These are phyloP conservation scores for Pecten maximus DNA, from an alignment of 2,888 invertebrate species.

Conservation along the genomic window DNA sequence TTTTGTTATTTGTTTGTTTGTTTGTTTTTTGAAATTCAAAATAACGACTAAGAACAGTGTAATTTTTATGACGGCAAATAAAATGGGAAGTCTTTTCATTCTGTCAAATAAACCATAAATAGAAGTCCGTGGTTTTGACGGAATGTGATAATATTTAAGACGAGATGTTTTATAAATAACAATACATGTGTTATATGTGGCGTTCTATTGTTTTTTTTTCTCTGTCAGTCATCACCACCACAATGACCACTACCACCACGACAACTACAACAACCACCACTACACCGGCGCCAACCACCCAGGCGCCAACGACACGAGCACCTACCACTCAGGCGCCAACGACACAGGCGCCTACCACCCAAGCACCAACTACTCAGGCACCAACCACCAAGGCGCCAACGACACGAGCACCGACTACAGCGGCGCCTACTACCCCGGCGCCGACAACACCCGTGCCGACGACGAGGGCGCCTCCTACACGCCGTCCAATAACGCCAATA, in stretches of 20 bases:
- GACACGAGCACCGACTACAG: not conserved
- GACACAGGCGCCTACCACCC: slow-evolving; percentile 36
- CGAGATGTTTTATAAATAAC: too few relatives aligned
- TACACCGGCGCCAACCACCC: slow-evolving; percentile 16
- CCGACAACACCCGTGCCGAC: slow-evolving; percentile 3
- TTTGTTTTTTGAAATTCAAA: too few relatives aligned
- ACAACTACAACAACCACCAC: slow-evolving; percentile 34
- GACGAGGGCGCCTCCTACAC: slow-evolving; percentile 23
- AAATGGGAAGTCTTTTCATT: too few relatives aligned
- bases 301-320: slow-evolving; percentile 17
- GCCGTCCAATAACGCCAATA: slow-evolving; percentile 1
- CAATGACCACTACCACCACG: slow-evolving; percentile 35
- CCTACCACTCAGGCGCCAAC: slow-evolving; percentile 35
- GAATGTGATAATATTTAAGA: too few relatives aligned
- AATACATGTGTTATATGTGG: too few relatives aligned
- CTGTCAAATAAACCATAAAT: too few relatives aligned
- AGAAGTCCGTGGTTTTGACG: too few relatives aligned
- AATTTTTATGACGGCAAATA: too few relatives aligned
- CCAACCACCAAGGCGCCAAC: not conserved
- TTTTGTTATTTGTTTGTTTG: too few relatives aligned
- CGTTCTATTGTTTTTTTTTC: too few relatives aligned
- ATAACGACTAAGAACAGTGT: too few relatives aligned
- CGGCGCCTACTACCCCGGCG: not conserved
- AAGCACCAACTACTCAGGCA: slow-evolving; percentile 1
- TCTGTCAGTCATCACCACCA: not conserved